Base-by-base conservation (phyloP, 2,888 invertebrate genomes). In the Lasius platythorax region DNA sequence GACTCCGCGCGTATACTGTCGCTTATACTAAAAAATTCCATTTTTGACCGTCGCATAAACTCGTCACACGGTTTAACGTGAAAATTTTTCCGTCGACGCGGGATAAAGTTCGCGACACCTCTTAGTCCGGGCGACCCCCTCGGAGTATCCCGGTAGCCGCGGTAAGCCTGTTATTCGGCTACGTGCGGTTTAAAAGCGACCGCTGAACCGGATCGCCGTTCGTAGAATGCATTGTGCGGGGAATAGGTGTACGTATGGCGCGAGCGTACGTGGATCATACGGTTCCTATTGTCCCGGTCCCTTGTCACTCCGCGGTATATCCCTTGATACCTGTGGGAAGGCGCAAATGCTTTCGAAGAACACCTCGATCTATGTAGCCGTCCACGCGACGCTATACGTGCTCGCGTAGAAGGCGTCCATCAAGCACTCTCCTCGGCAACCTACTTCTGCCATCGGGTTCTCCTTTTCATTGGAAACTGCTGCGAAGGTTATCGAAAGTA, bases 231-330 rank as follows among this genome's bases (percentile, higher is more conserved):
- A 90, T 89, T 87, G 83, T 84, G 82, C 66, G 88, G 74, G 66
- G 67, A 66, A 58, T 75, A 72, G 78, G 75, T 74, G 72, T 78
- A 67, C 66, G 85, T 81, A 75, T 61, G 72, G 28, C 33, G 28
- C 18, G 87, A 63, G 58, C 72, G 83, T 86, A 85, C 78, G 83
- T 82, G 82, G 89, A 87, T 86, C 87, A 87, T 89, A 88, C 87
- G 82, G 86, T 87, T 88, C 84, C 92, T 86, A 92, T 92, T 92
- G 92, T 92, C 89, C 92, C 87, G 89, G 88, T 89, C 91, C 91
- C 91, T 91, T 92, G 91, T 92, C 92, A 91, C 91, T 92, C 89
- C 85, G 85, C 83, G 87, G 87, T 90, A 92, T 92, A 92, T 88
- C 89, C 88, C 87, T 87, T 88, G 90, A 90, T 90, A 91, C 90